Conservation (phyloP, 2,797 vertebrate species). For the Aphelocoma californica region DNA sequence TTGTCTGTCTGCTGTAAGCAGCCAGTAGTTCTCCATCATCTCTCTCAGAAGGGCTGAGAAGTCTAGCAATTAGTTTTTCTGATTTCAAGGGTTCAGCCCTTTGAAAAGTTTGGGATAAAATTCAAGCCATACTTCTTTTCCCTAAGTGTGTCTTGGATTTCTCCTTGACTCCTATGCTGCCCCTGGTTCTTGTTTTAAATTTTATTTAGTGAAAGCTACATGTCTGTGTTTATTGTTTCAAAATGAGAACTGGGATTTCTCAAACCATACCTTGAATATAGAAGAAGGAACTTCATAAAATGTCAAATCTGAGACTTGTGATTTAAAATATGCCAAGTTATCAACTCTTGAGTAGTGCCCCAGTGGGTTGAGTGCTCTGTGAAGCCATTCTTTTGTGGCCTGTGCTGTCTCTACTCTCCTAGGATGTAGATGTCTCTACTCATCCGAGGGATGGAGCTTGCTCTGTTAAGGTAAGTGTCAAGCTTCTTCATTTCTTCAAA, state of each 20-base stretch:
- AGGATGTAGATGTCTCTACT: too few species aligned
- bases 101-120: neutral
- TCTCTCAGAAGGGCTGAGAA: neutral
- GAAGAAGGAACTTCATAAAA: neutral
- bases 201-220: neutral
- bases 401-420: neutral
- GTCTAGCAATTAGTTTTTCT: neutral
- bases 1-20: neutral
- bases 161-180: neutral
- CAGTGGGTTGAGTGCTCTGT: rapidly evolving
- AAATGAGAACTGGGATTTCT: neutral
- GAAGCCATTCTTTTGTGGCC: neutral
- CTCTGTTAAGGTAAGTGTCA: neutral
- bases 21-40: neutral
- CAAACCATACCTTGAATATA: rapidly evolving
- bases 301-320: neutral
- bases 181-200: neutral
- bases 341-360: rapidly evolving
- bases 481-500: neutral
- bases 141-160: neutral
- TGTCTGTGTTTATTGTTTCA: neutral
- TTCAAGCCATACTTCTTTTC: neutral
- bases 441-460: neutral
- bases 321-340: neutral
- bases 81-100: neutral